Conservation (phyloP, 2,797 vertebrate species). For the Otolemur crassicaudatus region DNA sequence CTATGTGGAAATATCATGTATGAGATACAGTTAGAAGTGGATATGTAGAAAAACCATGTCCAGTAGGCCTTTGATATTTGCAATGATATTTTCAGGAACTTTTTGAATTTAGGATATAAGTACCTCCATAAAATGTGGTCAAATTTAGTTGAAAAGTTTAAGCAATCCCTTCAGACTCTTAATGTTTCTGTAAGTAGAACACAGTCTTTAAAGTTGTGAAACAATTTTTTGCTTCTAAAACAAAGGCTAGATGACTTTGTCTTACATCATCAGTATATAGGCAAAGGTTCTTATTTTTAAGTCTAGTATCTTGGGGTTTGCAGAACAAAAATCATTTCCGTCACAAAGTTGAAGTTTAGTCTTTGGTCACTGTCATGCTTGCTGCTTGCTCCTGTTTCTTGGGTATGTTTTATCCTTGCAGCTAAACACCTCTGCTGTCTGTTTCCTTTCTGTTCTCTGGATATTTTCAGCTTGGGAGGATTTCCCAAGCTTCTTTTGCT, state of each 20-base stretch:
- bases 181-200: conserved; percentile 20
- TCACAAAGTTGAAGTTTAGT: not conserved
- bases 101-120: conserved; percentile 30
- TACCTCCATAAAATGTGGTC: not conserved
- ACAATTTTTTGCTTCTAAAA: conserved; percentile 35
- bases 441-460: not conserved
- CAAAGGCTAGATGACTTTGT: conserved; percentile 6
- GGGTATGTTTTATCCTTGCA: not conserved
- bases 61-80: not conserved
- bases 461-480: not conserved
- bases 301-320: not conserved
- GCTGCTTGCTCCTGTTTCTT: not conserved
- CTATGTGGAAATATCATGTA: not conserved
- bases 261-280: not conserved
- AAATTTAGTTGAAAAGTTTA: conserved; percentile 52
- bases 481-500: not conserved
- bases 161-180: conserved; percentile 21
- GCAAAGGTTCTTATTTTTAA: conserved; percentile 35
- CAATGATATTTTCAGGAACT: conserved; percentile 26
- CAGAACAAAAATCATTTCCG: not conserved
- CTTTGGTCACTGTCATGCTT: not conserved
- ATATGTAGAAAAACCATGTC: conserved; percentile 32
- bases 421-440: not conserved
- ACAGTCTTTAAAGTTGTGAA: not conserved
- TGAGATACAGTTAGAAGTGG: conserved; percentile 11